Percentiles rank a stretch among this genome's conserved stretches.
These are phyloP conservation scores for Lophochroa leadbeateri DNA, from an alignment of 2,113 vertebrate genomes.

Conservation along the genomic window DNA sequence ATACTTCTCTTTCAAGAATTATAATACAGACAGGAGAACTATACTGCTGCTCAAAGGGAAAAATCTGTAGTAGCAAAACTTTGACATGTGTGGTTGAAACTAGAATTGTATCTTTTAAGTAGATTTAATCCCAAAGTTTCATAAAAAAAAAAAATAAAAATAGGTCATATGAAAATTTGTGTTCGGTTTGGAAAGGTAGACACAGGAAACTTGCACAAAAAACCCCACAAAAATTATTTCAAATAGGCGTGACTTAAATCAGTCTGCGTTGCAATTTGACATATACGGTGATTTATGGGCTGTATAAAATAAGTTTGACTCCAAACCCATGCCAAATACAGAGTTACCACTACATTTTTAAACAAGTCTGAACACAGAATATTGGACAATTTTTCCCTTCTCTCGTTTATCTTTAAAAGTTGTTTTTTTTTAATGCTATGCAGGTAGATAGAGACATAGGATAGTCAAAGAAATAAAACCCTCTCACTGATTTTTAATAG, in stretches of 20 bases:
- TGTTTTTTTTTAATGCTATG: background rate
- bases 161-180: background rate
- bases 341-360: background rate
- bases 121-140: background rate
- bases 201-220: background rate
- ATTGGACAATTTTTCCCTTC: background rate
- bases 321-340: background rate
- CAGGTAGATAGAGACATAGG: background rate
- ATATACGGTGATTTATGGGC: background rate
- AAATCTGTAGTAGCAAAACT: background rate
- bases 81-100: background rate
- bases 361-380: background rate
- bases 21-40: background rate
- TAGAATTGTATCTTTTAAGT: background rate
- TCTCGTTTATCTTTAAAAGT: background rate
- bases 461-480: background rate
- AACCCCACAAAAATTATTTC: background rate
- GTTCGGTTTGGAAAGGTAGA: background rate
- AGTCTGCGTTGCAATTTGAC: background rate
- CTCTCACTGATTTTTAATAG: background rate
- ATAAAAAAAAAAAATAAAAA: background rate
- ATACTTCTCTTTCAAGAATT: background rate
- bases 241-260: background rate
- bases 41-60: background rate
- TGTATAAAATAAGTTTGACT: background rate